Percentiles rank a stretch among this genome's conserved stretches.
Evolutionary conservation across 2,888 invertebrate genomes (phyloP).

Genomic region (Patella pellucida): DNA sequence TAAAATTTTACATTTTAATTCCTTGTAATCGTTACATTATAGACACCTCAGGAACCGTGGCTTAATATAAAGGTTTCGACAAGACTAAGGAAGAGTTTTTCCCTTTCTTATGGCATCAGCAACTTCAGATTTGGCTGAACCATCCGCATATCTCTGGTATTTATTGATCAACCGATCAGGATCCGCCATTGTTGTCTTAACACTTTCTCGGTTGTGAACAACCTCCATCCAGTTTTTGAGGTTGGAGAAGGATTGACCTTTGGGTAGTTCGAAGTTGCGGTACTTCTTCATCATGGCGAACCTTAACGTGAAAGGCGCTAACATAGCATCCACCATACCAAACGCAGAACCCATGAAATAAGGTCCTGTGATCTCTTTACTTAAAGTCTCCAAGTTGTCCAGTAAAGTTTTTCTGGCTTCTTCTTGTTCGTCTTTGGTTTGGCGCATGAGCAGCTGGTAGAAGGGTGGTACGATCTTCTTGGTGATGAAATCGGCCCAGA

Average conservation of each 20-base stretch:
- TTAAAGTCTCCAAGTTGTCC: slow-evolving; percentile 36
- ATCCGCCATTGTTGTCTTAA: slow-evolving; percentile 26
- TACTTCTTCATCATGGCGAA: slow-evolving; percentile 42
- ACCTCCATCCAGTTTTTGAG: slow-evolving; percentile 38
- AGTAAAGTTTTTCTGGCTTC: slow-evolving; percentile 35
- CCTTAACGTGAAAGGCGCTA: slow-evolving; percentile 45
- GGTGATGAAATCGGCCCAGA: slow-evolving; percentile 49
- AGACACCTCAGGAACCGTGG: no score
- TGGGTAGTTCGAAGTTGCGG: slow-evolving; percentile 45
- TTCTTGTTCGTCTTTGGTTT: slow-evolving; percentile 38
- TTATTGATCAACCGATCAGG: slow-evolving; percentile 23
- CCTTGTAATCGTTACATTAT: no score
- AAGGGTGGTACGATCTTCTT: slow-evolving; percentile 49
- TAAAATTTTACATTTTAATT: no score
- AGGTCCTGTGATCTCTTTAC: slow-evolving; percentile 41
- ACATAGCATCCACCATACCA: slow-evolving; percentile 51
- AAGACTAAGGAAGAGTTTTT: slow-evolving; percentile 30
- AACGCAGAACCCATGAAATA: slow-evolving; percentile 48
- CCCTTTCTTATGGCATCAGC: slow-evolving; percentile 43
- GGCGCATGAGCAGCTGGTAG: slow-evolving; percentile 43
- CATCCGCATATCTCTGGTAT: slow-evolving; percentile 38
- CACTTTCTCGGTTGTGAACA: slow-evolving; percentile 24
- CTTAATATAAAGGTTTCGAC: no score
- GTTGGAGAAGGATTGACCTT: slow-evolving; percentile 31
- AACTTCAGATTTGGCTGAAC: slow-evolving; percentile 36